Evolutionary conservation across 2,888 invertebrate species (phyloP).

Genomic region (Drosophila monieri): DNA sequence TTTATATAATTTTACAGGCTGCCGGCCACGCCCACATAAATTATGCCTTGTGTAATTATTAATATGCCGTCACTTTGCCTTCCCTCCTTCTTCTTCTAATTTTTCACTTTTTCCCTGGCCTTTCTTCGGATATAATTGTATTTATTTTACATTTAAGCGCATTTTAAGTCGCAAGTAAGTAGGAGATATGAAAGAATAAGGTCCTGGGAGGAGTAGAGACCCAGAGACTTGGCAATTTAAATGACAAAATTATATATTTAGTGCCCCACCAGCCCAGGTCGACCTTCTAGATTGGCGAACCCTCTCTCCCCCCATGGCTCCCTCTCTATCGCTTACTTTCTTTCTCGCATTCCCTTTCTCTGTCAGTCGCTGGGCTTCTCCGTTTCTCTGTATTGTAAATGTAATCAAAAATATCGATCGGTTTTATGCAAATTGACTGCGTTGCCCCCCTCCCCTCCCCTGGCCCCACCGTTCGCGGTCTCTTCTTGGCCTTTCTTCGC

Average conservation of each 20-base stretch:
- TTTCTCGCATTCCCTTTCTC: slow-evolving; percentile 2
- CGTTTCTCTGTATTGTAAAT: slow-evolving; percentile 77
- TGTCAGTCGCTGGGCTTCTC: slow-evolving; percentile 40
- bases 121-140: slow-evolving; percentile 78
- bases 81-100: slow-evolving; percentile 24
- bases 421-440: slow-evolving; percentile 83
- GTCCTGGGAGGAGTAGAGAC: background rate
- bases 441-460: slow-evolving; percentile 37
- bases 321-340: background rate
- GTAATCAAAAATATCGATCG: slow-evolving; percentile 82
- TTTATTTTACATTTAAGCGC: slow-evolving; percentile 79
- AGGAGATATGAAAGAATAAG: slow-evolving; percentile 39
- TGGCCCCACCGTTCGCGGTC: slow-evolving; percentile 24
- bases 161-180: slow-evolving; percentile 72
- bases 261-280: slow-evolving; percentile 45
- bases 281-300: slow-evolving; percentile 30
- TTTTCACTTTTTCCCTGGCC: slow-evolving; percentile 59
- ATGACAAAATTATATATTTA: slow-evolving; percentile 78
- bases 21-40: slow-evolving; percentile 60
- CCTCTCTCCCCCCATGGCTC: background rate
- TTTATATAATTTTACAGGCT: slow-evolving; percentile 49
- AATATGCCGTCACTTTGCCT: slow-evolving; percentile 66
- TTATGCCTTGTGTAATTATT: slow-evolving; percentile 75
- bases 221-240: slow-evolving; percentile 58
- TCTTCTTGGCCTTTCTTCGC: slow-evolving; percentile 53